phyloP scores from a whole-genome alignment of 2,888 invertebrate species.

The Seira sanloemensis region DNA sequence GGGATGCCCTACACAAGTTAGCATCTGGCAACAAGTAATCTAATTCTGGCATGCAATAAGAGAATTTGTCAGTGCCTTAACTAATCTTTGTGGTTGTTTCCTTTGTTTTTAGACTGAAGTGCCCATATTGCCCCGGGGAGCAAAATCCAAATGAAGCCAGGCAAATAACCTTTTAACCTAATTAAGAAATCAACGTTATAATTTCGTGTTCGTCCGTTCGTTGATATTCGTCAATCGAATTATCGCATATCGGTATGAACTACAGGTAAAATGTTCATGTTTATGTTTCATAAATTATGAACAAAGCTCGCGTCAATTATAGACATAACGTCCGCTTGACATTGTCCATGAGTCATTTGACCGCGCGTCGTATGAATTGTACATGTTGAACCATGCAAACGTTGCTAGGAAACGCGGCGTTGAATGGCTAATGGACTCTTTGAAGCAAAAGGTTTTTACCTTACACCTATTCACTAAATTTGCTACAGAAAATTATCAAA shows the following conservation, averaged over 20 bases:
- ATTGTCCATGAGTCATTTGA: no score
- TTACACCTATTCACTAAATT: no score
- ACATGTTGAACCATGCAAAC: no score
- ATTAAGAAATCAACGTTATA: not conserved
- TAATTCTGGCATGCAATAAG: conserved; percentile 13
- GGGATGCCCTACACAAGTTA: conserved; percentile 96
- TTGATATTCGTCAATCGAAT: not conserved
- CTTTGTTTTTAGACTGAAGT: conserved; percentile 87
- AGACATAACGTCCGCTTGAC: not conserved
- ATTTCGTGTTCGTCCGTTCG: not conserved
- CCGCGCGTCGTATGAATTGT: no score
- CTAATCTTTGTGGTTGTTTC: not conserved
- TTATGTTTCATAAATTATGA: not conserved
- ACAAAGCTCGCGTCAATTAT: not conserved
- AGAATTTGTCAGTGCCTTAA: not conserved
- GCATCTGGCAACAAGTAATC: conserved; percentile 93
- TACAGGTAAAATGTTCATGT: not conserved
- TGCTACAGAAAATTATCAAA: no score
- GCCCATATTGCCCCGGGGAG: conserved; percentile 98
- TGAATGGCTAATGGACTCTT: no score
- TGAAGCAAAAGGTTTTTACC: no score
- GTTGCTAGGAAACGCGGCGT: no score
- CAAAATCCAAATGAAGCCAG: conserved; percentile 94
- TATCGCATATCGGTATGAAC: not conserved
- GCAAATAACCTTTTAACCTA: conserved; percentile 90